Evolutionary conservation across 2,113 vertebrate species (phyloP).

Genomic region (Setophaga kirtlandii): DNA sequence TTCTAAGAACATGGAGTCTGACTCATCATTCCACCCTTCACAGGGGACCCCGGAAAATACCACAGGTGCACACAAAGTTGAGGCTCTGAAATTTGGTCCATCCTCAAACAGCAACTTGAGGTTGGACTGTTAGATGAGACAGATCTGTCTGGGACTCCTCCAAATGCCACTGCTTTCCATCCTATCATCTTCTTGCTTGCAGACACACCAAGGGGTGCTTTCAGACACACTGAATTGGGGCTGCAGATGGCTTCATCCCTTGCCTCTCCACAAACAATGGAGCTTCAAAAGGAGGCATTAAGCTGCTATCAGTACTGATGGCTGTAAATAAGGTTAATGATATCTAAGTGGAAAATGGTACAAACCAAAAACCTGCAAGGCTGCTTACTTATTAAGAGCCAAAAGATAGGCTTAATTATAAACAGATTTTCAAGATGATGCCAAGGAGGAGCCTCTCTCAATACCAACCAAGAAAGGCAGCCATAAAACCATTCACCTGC

Average conservation of each 20-base stretch:
- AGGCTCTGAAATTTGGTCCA: neutral
- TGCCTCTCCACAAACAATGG: accelerated
- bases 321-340: neutral
- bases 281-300: neutral
- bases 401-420: neutral
- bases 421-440: neutral
- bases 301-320: neutral
- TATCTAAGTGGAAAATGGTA: neutral
- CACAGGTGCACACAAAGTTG: neutral
- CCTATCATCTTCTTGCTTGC: neutral
- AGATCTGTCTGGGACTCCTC: neutral
- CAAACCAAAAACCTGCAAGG: neutral
- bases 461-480: neutral
- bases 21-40: too few relatives aligned
- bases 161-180: neutral
- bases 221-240: too few relatives aligned
- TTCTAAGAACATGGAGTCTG: too few relatives aligned
- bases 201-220: neutral
- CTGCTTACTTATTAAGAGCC: neutral
- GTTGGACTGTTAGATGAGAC: neutral
- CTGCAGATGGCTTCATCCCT: neutral
- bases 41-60: too few relatives aligned
- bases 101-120: neutral
- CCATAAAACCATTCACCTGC: neutral
- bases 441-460: neutral